Base-by-base conservation (phyloP, 1,140 invertebrate genomes). In the Aphaenogaster rudis region DNA sequence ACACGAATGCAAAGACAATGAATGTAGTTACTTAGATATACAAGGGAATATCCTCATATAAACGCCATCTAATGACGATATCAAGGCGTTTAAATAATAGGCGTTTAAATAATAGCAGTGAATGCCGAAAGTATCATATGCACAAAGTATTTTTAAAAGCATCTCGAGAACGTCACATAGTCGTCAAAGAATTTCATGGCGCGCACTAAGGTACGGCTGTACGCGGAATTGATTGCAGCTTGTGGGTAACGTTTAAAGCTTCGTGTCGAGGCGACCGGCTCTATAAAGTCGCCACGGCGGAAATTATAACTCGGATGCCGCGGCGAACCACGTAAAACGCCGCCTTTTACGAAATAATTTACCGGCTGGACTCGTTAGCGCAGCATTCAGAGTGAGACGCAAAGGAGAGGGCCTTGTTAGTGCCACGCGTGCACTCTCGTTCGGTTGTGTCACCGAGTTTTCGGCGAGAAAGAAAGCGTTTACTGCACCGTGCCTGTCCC, bases 321-420 rank as follows among this genome's bases (percentile, higher is more conserved):
- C 87, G 63, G 79, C 67, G 74, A 64, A 61, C 76, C 90, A 61
- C 78, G 88, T 88, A 91, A 91, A 91, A 90, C 61, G 90, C 48
- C 72, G 78, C 81, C 77, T 90, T 91, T 88, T 88, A 79, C 74
- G 61, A 92, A 92, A 92, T 92, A 92, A 92, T 92, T 92, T 91
- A 90, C 86, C 85, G 86, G 63, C 79, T 86, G 79, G 87, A 89
- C 91, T 92, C 91, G 91, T 92, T 92, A 91, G 74, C 72, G 52
- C 36, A 54, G 86, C 72, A 90, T 91, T 91, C 89, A 90, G 86
- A 90, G 89, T 80, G 87, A 85, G 87, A 71, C 66, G 77, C 79
- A 39, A 79, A 88, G 76, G 80, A 88, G 64, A 90, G 76, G 63
- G 71, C 39, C 88, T 89, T 90, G 88, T 90, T 90, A 89, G 66